These are phyloP conservation scores for Nixonia krombeini DNA, from an alignment of 1,140 invertebrate genomes.

Conservation along the genomic window DNA sequence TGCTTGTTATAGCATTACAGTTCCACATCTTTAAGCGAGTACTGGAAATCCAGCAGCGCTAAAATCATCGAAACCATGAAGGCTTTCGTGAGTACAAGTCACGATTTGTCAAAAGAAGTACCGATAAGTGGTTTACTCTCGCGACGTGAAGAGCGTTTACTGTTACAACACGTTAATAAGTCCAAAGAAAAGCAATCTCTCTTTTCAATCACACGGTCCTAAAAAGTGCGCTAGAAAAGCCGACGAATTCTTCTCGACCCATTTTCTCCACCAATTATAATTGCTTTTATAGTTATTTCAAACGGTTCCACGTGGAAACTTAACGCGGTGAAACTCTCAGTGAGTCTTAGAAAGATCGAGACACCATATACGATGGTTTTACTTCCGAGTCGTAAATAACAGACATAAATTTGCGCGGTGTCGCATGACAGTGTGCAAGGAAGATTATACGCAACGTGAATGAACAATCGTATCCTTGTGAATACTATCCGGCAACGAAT, in stretches of 20 bases:
- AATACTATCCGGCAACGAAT: no score
- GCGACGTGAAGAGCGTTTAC: no score
- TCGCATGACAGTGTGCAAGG: no score
- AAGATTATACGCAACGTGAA: no score
- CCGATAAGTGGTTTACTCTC: neutral
- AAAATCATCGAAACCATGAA: slow-evolving; percentile 52
- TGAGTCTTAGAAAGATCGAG: slow-evolving; percentile 10
- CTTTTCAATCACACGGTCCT: no score
- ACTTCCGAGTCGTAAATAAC: no score
- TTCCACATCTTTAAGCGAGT: slow-evolving; percentile 56
- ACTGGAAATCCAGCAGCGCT: slow-evolving; percentile 60
- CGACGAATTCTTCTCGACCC: neutral
- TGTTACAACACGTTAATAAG: no score
- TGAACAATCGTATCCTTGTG: no score
- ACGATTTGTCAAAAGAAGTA: neutral
- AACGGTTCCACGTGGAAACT: slow-evolving; percentile 7
- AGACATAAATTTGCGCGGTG: no score
- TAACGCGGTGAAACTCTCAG: slow-evolving; percentile 22
- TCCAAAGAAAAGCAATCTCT: no score
- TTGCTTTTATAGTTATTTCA: slow-evolving; percentile 18
- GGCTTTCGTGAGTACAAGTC: slow-evolving; percentile 54
- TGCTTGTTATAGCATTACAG: slow-evolving; percentile 56
- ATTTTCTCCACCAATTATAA: slow-evolving; percentile 29
- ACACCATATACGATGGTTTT: neutral
- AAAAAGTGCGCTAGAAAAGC: no score